Base-by-base conservation (phyloP, 2,113 vertebrate species). In the Limanda limanda region DNA sequence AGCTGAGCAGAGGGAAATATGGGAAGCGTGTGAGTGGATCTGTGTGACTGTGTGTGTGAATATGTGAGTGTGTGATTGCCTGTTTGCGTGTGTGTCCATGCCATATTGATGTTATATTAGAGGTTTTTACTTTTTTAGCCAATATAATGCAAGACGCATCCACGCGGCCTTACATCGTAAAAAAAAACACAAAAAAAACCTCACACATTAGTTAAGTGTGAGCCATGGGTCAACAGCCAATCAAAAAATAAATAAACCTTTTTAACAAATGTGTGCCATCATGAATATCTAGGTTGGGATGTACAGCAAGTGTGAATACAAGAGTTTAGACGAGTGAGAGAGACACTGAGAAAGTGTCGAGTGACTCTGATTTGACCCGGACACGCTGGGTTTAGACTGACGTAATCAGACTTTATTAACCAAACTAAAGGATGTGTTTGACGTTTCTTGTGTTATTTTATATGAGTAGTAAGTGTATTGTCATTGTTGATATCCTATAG, bases 321-420 rank as follows among this genome's bases (percentile, higher is more conserved):
- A 54, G 51, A 54, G 51, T 14, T 54, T 15, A 54, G 55, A 3
- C 7, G 37, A 79, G 66, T 35, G 61, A 73, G 56, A 71, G 8
- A 68, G 74, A 70, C 5, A 35, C 51, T 57, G 23, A 65, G 37
- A 65, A 21, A 35, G 76, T 40, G 75, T 55, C 55, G 64, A 83
- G 24, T 73, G 72, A 81, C 68, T 86, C 63, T 64, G 68, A 81
- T 69, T 64, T 83, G 77, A 84, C 76, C 77, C 74, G 27, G 72
- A 76, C 58, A 40, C 3, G 56, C 64, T 64, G 68, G 79, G 78
- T 79, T 76, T 65, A 68, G 70, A 89, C 72, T 76, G 86, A 87
- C 83, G 75, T 90, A 79, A 91, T 92, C 89, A 78, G 76, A 91
- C 76, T 86, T 85, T 91, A 93, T 93, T 93, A 93, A 93, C 91